Conservation (phyloP, 2,113 vertebrate species). For the Gobius niger region DNA sequence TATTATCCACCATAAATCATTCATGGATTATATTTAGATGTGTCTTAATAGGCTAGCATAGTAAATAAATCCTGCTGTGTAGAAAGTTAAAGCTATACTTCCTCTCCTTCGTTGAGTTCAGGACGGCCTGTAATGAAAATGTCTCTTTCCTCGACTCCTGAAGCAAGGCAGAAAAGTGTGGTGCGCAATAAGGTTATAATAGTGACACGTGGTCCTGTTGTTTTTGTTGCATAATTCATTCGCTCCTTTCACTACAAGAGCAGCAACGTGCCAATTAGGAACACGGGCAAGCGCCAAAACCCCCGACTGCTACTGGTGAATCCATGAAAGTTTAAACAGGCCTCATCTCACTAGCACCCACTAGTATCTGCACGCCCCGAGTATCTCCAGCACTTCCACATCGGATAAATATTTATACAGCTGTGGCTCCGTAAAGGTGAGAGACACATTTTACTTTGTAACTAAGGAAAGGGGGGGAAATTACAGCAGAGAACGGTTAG, state of each 20-base stretch:
- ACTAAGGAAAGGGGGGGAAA: conserved; percentile 9
- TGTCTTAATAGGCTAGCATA: conserved; percentile 44
- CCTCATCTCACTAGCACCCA: conserved; percentile 43
- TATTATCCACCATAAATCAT: conserved; percentile 47
- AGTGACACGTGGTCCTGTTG: conserved; percentile 60
- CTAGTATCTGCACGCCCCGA: conserved; percentile 17
- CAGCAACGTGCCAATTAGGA: conserved; percentile 73
- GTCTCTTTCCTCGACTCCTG: conserved; percentile 53
- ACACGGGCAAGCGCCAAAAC: conserved; percentile 59
- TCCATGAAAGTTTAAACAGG: conserved; percentile 72
- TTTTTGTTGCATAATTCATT: conserved; percentile 78
- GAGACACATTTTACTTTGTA: conserved; percentile 47
- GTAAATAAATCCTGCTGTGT: conserved; percentile 33
- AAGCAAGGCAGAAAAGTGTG: conserved; percentile 51
- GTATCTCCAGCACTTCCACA: conserved; percentile 34
- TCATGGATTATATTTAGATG: conserved; percentile 48
- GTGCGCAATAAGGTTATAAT: conserved; percentile 69
- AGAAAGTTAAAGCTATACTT: conserved; percentile 11
- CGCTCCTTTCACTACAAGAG: conserved; percentile 55
- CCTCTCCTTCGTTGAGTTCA: conserved; percentile 14
- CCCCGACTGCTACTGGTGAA: conserved; percentile 61
- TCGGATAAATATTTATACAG: conserved; percentile 69
- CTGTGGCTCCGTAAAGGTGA: conserved; percentile 53
- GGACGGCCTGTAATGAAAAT: conserved; percentile 55
- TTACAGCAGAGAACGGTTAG: conserved; percentile 28